A percentile compares a stretch with the other conserved stretches of the same genome.
phyloP scores from a whole-genome alignment of 2,113 vertebrate genomes.

The Murina feae region DNA sequence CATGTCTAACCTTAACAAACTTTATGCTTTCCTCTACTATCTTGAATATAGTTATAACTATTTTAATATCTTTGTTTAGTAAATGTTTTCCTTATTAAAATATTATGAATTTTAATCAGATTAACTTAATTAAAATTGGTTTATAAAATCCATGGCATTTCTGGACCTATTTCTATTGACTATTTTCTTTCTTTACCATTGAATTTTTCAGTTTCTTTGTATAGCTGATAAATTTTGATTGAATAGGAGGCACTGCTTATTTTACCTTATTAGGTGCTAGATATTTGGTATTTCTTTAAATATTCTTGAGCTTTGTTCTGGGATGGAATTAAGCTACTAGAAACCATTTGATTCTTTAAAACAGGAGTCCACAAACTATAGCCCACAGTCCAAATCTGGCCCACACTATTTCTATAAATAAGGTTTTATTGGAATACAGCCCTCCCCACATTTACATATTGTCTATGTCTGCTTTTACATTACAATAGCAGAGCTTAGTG shows the following conservation, averaged over 20 bases:
- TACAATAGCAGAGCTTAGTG: background rate
- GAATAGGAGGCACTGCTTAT: background rate
- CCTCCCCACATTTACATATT: background rate
- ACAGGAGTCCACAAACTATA: background rate
- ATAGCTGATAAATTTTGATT: background rate
- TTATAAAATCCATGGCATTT: background rate
- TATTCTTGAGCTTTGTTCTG: background rate
- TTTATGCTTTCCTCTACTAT: background rate
- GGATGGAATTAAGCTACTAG: background rate
- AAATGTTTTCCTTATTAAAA: background rate
- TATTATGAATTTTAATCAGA: background rate
- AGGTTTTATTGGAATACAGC: background rate
- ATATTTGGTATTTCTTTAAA: background rate
- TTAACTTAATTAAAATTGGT: background rate
- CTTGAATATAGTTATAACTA: background rate
- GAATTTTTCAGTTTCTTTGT: background rate
- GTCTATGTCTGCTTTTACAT: background rate
- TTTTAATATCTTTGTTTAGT: background rate
- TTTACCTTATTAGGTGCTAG: background rate
- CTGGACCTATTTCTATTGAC: background rate
- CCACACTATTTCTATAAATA: background rate
- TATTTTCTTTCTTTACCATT: background rate
- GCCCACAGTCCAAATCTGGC: background rate
- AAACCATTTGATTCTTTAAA: slow-evolving; percentile 10
- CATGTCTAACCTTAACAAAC: background rate